phyloP scores from a whole-genome alignment of 1,140 invertebrate species.

The Papilio helenus region DNA sequence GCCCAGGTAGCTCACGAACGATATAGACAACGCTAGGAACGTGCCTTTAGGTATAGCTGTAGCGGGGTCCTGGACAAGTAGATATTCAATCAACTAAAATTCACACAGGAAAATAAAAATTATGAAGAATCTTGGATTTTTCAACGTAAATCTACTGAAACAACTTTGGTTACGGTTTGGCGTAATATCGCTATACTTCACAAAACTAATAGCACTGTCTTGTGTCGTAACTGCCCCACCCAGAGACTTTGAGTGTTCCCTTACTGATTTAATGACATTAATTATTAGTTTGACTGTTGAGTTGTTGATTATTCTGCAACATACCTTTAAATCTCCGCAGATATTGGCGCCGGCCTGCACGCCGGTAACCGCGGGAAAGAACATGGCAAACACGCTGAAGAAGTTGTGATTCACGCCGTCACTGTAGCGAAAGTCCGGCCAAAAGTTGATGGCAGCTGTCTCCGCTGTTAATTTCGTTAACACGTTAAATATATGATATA shows the following conservation, averaged over 20 bases:
- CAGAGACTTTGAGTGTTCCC: no score
- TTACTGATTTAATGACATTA: no score
- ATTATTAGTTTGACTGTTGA: neutral
- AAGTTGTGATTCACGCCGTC: conserved; percentile 90
- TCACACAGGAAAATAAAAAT: neutral
- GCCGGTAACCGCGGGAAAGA: conserved; percentile 98
- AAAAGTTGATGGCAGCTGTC: neutral
- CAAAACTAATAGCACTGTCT: no score
- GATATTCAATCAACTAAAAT: neutral
- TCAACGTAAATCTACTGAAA: no score
- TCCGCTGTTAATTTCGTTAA: neutral
- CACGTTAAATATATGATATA: no score
- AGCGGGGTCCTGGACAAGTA: conserved; percentile 88
- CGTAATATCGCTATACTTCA: no score
- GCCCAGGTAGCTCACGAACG: conserved; percentile 91
- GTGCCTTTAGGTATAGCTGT: conserved; percentile 95
- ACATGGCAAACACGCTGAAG: conserved; percentile 97
- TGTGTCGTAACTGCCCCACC: no score
- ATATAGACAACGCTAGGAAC: conserved; percentile 90
- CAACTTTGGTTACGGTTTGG: no score
- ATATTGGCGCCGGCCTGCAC: conserved; percentile 98
- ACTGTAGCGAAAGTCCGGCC: conserved; percentile 88
- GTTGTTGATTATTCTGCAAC: neutral
- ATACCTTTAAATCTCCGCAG: conserved; percentile 96
- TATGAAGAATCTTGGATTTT: no score